These are phyloP conservation scores for Paraescarpia echinospica DNA, from an alignment of 1,140 invertebrate species.

Conservation along the genomic window DNA sequence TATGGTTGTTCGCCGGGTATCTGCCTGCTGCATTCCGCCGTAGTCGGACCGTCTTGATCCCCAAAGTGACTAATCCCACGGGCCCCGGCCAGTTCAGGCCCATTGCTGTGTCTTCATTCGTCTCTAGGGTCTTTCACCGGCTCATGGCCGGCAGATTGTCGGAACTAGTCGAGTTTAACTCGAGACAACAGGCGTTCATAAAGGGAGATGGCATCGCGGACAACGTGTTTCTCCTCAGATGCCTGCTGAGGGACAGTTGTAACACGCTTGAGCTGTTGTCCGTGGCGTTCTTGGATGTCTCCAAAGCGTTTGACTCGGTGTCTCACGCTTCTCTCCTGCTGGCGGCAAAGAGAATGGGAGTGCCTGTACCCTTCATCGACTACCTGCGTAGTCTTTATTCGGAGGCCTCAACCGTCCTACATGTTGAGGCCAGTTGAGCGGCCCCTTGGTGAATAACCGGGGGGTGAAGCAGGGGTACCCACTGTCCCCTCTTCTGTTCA, in stretches of 20 bases:
- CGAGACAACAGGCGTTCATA: no score
- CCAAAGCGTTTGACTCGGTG: not conserved
- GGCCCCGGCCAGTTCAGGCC: no score
- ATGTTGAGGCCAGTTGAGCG: not conserved
- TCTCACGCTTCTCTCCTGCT: not conserved
- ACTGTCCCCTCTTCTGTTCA: no score
- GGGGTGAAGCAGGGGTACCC: constrained; percentile 8
- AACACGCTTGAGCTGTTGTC: not conserved
- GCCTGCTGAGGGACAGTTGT: not conserved
- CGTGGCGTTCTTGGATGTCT: no score
- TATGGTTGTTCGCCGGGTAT: not conserved
- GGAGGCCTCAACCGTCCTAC: not conserved
- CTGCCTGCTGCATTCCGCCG: not conserved
- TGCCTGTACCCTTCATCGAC: not conserved
- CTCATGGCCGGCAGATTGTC: no score
- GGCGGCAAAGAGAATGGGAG: constrained; percentile 12
- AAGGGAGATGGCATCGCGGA: no score
- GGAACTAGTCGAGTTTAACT: no score
- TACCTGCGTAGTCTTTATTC: not conserved
- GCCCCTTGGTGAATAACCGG: no score
- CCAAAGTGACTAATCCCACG: not conserved
- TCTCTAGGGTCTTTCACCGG: no score
- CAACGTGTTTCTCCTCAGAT: not conserved
- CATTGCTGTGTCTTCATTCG: no score
- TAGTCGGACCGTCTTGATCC: not conserved